Base-by-base conservation (phyloP, 2,113 vertebrate species). In the Machaerirhynchus nigripectus region DNA sequence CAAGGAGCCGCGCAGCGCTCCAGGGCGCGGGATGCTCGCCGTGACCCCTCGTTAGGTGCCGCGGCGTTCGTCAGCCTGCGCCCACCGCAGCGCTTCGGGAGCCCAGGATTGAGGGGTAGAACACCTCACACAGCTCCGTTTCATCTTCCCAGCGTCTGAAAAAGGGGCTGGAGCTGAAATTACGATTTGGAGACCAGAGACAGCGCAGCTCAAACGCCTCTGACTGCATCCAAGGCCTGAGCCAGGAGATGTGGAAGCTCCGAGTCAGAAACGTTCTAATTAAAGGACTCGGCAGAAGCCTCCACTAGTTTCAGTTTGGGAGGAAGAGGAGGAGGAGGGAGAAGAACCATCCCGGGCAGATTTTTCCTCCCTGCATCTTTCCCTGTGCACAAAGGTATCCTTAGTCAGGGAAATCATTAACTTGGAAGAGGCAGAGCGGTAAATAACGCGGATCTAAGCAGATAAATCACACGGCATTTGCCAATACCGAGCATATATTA, bases 21-120 rank as follows among this genome's bases (percentile, higher is more conserved):
- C n/a, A n/a, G n/a, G n/a, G n/a, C n/a, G n/a, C n/a, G n/a, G n/a
- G 89, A 87, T 64, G 80, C 84, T 74, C 22, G 1, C 44, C 81
- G 79, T 7, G 69, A 84, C 49, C 84, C 31, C 35, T 59, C 56
- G 9, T 84, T 77, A 63, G 59, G 35, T 16, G 35, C 15, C 67
- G 4, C 50, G 10, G 63, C 11, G 13, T 40, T 67, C 57, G 31
- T 44, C 68, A 52, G 24, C 68, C 86, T 40, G 86, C 71, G 60
- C 50, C 64, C 64, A 31, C 47, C 47, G 83, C 30, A 10, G 75
- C 46, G 4, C 6, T 49, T 47, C 2, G 4, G 2, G 3, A 95
- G 87, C 27, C 61, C n/a, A 10, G 37, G 7, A 23, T 30, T 0
- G 8, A 7, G 3, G 3, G 31, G 24, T 3, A 0, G 21, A 39